Percentiles rank a stretch among this genome's conserved stretches.
Evolutionary conservation across 2,888 invertebrate species (phyloP).

Genomic region (Scaptomyza flava): DNA sequence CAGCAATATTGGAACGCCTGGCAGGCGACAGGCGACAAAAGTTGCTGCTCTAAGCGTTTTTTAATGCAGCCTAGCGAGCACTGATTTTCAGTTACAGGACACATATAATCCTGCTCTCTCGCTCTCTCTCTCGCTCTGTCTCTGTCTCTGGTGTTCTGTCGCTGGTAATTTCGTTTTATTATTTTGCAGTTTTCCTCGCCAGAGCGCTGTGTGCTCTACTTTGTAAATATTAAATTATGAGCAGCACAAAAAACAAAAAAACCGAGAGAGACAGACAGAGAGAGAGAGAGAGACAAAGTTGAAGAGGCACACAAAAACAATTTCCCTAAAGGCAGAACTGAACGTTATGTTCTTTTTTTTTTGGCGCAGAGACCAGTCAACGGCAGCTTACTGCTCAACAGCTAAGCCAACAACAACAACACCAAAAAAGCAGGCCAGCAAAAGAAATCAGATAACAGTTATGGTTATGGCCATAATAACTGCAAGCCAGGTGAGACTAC

Average conservation of each 20-base stretch:
- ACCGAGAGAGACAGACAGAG: neutral
- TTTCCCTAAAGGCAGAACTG: conserved; percentile 52
- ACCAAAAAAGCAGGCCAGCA: conserved; percentile 9
- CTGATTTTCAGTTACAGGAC: conserved; percentile 56
- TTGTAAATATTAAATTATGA: conserved; percentile 80
- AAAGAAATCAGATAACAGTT: conserved; percentile 72
- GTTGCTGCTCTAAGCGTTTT: conserved; percentile 79
- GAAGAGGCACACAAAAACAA: conserved; percentile 24
- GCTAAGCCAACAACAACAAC: neutral
- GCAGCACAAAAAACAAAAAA: conserved; percentile 28
- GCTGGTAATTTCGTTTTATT: conserved; percentile 79
- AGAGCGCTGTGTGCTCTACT: conserved; percentile 58
- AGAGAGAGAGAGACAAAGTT: conserved; percentile 9
- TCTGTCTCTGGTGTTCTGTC: conserved; percentile 42
- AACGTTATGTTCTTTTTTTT: neutral
- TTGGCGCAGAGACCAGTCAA: conserved; percentile 31
- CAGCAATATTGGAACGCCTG: conserved; percentile 46
- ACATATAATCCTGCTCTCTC: neutral
- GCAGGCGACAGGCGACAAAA: conserved; percentile 75
- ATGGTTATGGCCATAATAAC: conserved; percentile 77
- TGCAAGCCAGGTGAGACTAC: conserved; percentile 57
- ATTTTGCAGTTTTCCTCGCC: conserved; percentile 72
- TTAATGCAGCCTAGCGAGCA: conserved; percentile 72
- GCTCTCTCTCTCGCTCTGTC: neutral
- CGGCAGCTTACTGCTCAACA: conserved; percentile 17